Conservation (phyloP, 1,140 invertebrate genomes). For the Orchesella cincta region DNA sequence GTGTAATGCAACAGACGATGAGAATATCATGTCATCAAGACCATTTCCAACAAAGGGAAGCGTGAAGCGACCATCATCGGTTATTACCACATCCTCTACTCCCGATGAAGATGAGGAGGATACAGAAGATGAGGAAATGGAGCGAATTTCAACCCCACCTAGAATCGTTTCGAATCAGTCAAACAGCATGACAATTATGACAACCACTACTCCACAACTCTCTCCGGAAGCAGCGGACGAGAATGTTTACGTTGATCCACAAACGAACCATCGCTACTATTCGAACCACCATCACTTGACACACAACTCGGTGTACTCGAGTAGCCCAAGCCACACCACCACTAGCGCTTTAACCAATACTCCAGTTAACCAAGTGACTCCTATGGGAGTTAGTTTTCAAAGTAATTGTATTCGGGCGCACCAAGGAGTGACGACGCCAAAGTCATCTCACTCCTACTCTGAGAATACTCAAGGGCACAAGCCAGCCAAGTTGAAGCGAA, state of each 20-base stretch:
- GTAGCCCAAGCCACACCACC: not conserved
- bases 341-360: not conserved
- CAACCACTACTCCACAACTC: not conserved
- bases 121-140: too few species aligned
- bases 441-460: slow-evolving; percentile 10
- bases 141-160: too few species aligned
- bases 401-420: slow-evolving; percentile 10
- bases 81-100: not conserved
- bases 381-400: slow-evolving; percentile 10
- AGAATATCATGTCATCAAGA: not conserved
- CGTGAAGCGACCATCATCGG: not conserved
- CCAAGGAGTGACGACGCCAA: slow-evolving; percentile 36
- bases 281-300: too few species aligned
- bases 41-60: not conserved
- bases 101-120: too few species aligned
- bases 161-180: not conserved
- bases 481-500: slow-evolving; percentile 45
- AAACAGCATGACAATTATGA: not conserved
- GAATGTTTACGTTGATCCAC: slow-evolving; percentile 1
- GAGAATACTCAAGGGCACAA: not conserved
- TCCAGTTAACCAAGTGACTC: not conserved
- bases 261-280: slow-evolving; percentile 12
- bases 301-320: not conserved
- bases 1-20: not conserved
- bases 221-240: not conserved